Percentiles rank a stretch among this genome's conserved stretches.
Evolutionary conservation across 2,888 invertebrate genomes (phyloP).

Genomic region (Escarpia spicata): DNA sequence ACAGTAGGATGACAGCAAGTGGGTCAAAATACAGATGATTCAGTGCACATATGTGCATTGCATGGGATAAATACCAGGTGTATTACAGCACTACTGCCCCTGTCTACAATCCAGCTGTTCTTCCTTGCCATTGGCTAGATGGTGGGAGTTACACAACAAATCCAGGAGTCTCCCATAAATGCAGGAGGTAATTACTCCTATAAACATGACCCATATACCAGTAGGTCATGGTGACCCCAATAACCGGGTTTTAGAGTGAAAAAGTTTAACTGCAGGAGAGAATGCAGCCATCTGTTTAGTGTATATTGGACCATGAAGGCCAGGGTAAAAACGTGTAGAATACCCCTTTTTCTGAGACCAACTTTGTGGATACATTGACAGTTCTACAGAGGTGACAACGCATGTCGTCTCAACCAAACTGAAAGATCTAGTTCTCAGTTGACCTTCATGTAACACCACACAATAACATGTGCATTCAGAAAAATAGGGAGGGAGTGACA

Average conservation of each 20-base stretch:
- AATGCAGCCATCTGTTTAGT: not conserved
- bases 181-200: not conserved
- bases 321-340: not conserved
- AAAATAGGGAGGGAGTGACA: not conserved
- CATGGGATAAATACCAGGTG: too few species aligned
- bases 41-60: too few species aligned
- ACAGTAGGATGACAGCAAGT: too few species aligned
- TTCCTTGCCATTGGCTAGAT: not conserved
- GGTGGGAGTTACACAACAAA: not conserved
- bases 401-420: too few species aligned
- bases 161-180: not conserved
- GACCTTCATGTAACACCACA: not conserved
- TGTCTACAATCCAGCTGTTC: not conserved
- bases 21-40: too few species aligned
- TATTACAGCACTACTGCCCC: too few species aligned
- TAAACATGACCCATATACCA: not conserved
- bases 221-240: not conserved
- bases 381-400: not conserved
- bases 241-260: not conserved
- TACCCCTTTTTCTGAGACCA: not conserved
- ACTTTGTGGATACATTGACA: not conserved
- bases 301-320: not conserved
- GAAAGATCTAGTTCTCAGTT: too few species aligned
- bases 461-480: not conserved
- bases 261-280: not conserved